These are phyloP conservation scores for Hedychridium roseum DNA, from an alignment of 2,888 invertebrate species.

Conservation along the genomic window DNA sequence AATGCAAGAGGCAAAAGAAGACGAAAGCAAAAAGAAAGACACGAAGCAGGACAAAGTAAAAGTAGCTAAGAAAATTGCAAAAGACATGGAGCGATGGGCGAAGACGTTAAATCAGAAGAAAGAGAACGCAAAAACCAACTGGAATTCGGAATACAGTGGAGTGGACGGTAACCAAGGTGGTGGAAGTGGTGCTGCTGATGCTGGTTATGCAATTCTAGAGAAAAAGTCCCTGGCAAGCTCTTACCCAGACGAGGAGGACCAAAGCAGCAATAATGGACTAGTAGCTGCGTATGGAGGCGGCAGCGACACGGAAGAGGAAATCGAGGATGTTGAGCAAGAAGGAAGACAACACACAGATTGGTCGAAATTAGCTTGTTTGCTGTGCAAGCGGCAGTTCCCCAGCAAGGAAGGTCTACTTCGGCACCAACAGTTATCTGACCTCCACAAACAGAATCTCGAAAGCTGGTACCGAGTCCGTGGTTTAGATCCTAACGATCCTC, in stretches of 20 bases:
- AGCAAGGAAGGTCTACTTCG: slow-evolving; percentile 87
- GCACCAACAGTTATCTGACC: slow-evolving; percentile 91
- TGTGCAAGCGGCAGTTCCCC: slow-evolving; percentile 95
- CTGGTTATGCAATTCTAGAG: slow-evolving; percentile 91
- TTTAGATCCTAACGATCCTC: slow-evolving; percentile 63
- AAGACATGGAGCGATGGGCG: slow-evolving; percentile 96
- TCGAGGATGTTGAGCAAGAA: slow-evolving; percentile 70
- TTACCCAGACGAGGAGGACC: slow-evolving; percentile 59
- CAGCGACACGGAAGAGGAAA: slow-evolving; percentile 74
- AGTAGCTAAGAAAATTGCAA: slow-evolving; percentile 96
- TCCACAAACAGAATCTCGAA: slow-evolving; percentile 90
- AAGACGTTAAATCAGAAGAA: slow-evolving; percentile 97
- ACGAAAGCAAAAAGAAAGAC: slow-evolving; percentile 75
- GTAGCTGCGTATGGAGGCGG: slow-evolving; percentile 84
- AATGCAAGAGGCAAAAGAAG: slow-evolving; percentile 62
- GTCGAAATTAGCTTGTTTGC: slow-evolving; percentile 87
- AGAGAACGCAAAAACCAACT: slow-evolving; percentile 68
- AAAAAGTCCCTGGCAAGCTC: slow-evolving; percentile 68
- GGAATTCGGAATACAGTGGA: slow-evolving; percentile 51
- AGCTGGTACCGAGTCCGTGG: slow-evolving; percentile 64
- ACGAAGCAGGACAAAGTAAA: slow-evolving; percentile 93
- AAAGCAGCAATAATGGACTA: slow-evolving; percentile 65
- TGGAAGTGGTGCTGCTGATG: slow-evolving; percentile 85
- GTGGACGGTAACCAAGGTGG: slow-evolving; percentile 61
- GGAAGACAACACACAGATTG: slow-evolving; percentile 75